phyloP scores from a whole-genome alignment of 2,888 invertebrate species.

The Gymnosoma rotundatum region DNA sequence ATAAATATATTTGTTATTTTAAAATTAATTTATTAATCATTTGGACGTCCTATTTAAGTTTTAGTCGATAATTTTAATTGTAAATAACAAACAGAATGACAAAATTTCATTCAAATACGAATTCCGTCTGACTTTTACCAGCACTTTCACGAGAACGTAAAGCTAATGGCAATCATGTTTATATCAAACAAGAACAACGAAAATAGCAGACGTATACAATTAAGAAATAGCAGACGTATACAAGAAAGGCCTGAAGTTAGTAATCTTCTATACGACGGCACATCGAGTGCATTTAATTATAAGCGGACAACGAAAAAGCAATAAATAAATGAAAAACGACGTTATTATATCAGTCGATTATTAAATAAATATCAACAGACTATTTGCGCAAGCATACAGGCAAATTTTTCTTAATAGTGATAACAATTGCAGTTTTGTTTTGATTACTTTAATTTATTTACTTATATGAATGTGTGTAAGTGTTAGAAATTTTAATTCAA shows the following conservation, averaged over 20 bases:
- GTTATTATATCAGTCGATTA: background rate
- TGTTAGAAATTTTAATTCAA: slow-evolving; percentile 28
- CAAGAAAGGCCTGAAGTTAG: slow-evolving; percentile 22
- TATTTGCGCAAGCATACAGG: no score
- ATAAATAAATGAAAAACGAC: background rate
- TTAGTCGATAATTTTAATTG: no score
- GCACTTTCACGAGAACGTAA: background rate
- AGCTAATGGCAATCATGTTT: slow-evolving; percentile 49
- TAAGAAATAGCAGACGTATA: slow-evolving; percentile 59
- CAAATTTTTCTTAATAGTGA: background rate
- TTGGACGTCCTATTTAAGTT: no score
- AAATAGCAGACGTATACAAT: slow-evolving; percentile 57
- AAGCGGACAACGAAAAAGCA: slow-evolving; percentile 28
- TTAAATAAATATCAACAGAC: background rate
- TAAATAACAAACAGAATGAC: no score
- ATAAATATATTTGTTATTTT: no score
- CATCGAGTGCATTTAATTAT: slow-evolving; percentile 32
- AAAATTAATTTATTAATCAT: no score
- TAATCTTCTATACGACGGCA: slow-evolving; percentile 57
- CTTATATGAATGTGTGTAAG: slow-evolving; percentile 6
- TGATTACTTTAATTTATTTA: slow-evolving; percentile 38
- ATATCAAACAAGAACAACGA: slow-evolving; percentile 50
- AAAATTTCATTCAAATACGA: no score
- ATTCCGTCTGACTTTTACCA: background rate
- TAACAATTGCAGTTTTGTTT: slow-evolving; percentile 42